Evolutionary conservation across 2,888 invertebrate genomes (phyloP), one percentile per base, ranked within the genome.

Genomic region (Euspilapteryx auroguttella): DNA sequence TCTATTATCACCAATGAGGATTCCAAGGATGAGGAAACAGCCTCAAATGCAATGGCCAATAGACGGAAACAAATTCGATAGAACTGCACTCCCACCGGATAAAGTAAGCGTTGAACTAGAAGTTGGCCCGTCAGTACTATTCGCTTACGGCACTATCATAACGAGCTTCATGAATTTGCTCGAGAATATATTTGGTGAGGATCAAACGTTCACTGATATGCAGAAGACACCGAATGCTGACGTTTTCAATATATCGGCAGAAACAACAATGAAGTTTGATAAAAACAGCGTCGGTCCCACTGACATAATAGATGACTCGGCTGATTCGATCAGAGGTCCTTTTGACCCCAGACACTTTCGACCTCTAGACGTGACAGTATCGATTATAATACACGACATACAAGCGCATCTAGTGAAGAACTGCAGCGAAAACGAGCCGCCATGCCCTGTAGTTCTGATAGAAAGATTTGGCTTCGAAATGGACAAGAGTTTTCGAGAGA

Each of bases 161-260:
- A 84, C 89, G 30, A 89, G 91, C 53, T 89, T 96, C 45, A 83
- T 95, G 49, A 88, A 92, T 64, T 79, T 95, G 23, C 87, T 95
- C 55, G 97, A 99, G 69, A 98, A 98, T 51, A 93, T 98, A 39
- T 94, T 99, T 55, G 98, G 98, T 0, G 95, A 94, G 61, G 92
- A 95, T 71, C 96, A 98, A 64, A 82, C 80, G 13, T 95, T 95
- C 49, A 91, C 91, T 1, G 95, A 96, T 45, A 94, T 95, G 89
- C 89, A 89, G 42, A 83, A 86, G 40, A 64, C 69, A 20, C 73
- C 81, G 1, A 78, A 65, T 4, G 54, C 66, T 17, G 68, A 68
- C 10, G 51, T 59, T 0, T 65, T 57, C 32, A 52, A 44, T 34
- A 64, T 68, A 61, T 57, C 66, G 27, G 55, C 59, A 29, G 79